Evolutionary conservation across 2,888 invertebrate species (phyloP), one percentile per base, ranked within the genome.

Genomic region (Sesia apiformis): DNA sequence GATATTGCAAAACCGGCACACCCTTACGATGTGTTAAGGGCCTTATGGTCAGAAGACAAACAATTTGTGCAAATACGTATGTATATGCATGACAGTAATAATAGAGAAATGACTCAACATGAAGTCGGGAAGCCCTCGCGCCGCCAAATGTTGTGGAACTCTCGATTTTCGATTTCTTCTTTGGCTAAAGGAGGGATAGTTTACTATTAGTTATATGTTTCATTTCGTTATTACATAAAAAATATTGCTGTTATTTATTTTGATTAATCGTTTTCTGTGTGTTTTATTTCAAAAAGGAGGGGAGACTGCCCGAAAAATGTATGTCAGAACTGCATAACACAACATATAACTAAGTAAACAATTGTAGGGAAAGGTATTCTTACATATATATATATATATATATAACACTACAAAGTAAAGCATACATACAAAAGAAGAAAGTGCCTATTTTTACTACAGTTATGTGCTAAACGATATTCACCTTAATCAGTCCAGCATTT

Each of bases 151-250:
- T 65, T 60, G 72, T 61, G 55, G 76, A 60, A 62, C 66, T 70
- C 63, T 82, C 85, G 66, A 76, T 61, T 76, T 84, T 86, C 62
- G 66, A 66, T 74, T 84, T 87, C 84, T 88, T 88, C 84, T 77
- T 85, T 52, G 77, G 86, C 87, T 88, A 80, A 65, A 72, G 70
- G 74, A 75, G 38, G 66, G 70, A 78, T 69, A 75, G 60, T 67
- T 57, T 55, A 64, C 55, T 59, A 54, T 56, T 43, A 52, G 41
- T 41, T 49, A 56, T 42, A 40, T 8, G 8, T 52, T 38, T 52
- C 40, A 52, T n/a, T 40, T 39, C 38, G 38, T 50, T 50, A 42
- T 49, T 49, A 49, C 5, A 8, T 40, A 8, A 52, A 40, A 40
- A 52, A 50, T 40, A 8, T 8, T n/a, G 41, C 39, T 78, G 78